A percentile compares a stretch with the other conserved stretches of the same genome.
These are phyloP conservation scores for Neuroscelio doddi DNA, from an alignment of 2,888 invertebrate genomes.

Conservation along the genomic window DNA sequence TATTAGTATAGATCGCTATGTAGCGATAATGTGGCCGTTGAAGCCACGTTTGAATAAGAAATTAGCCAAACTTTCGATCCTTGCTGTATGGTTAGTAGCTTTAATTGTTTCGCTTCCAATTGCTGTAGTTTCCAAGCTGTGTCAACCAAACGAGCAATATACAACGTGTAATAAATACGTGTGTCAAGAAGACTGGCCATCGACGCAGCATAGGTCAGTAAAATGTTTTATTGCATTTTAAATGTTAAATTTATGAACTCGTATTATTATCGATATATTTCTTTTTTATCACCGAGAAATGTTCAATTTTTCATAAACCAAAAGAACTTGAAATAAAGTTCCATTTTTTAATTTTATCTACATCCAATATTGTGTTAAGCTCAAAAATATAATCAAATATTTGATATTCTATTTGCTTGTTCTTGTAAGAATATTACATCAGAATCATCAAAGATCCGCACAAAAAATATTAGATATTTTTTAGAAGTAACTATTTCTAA, in stretches of 20 bases:
- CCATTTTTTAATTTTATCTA: too few species aligned
- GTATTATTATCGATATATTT: neutral
- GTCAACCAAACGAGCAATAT: slow-evolving; percentile 78
- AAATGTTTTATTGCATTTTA: neutral
- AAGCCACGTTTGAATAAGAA: slow-evolving; percentile 85
- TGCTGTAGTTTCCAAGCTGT: slow-evolving; percentile 81
- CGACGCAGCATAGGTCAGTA: slow-evolving; percentile 74
- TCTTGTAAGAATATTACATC: too few species aligned
- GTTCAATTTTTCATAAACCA: neutral
- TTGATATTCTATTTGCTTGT: too few species aligned
- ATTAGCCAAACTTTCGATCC: slow-evolving; percentile 80
- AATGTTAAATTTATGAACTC: too few species aligned
- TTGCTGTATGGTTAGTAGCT: slow-evolving; percentile 83
- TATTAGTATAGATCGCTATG: slow-evolving; percentile 91
- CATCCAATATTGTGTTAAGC: too few species aligned
- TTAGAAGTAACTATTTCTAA: too few species aligned
- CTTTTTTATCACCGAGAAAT: too few species aligned
- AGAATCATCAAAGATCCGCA: too few species aligned
- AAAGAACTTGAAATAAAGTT: too few species aligned
- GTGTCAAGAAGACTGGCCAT: slow-evolving; percentile 81
- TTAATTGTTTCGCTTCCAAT: slow-evolving; percentile 87
- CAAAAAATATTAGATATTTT: too few species aligned
- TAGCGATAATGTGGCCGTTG: slow-evolving; percentile 92
- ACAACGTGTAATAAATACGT: slow-evolving; percentile 79
- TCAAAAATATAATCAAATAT: too few species aligned